phyloP scores from a whole-genome alignment of 1,140 invertebrate species.

The Papilio xuthus region DNA sequence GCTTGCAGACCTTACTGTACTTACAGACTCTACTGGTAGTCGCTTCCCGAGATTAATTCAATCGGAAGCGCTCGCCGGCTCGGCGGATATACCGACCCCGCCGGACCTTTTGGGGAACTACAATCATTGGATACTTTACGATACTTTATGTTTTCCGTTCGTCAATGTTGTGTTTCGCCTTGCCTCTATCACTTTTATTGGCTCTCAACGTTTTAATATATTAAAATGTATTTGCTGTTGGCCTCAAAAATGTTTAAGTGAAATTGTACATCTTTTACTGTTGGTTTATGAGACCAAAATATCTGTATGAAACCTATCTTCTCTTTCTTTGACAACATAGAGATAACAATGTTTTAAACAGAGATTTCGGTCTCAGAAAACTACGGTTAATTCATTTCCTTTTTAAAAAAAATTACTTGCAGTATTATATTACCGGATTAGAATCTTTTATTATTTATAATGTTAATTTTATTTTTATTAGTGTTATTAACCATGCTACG shows the following conservation, averaged over 20 bases:
- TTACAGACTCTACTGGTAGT: constrained; percentile 32
- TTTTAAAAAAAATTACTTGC: too few relatives aligned
- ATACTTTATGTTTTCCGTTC: constrained; percentile 38
- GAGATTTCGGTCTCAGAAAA: too few relatives aligned
- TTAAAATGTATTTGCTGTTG: not conserved
- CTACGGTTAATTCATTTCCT: too few relatives aligned
- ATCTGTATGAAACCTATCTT: too few relatives aligned
- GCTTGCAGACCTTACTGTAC: not conserved
- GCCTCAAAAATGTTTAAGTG: not conserved
- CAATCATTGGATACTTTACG: constrained; percentile 54
- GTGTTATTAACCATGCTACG: too few relatives aligned
- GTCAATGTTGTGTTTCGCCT: constrained; percentile 24
- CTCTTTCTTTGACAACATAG: too few relatives aligned
- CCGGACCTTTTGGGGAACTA: constrained; percentile 70
- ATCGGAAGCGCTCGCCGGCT: constrained; percentile 64
- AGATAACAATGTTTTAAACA: too few relatives aligned
- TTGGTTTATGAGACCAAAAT: too few relatives aligned
- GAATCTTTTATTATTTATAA: too few relatives aligned
- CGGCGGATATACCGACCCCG: constrained; percentile 63
- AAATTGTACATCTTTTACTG: too few relatives aligned
- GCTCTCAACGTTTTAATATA: not conserved
- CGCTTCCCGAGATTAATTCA: constrained; percentile 73
- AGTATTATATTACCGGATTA: too few relatives aligned
- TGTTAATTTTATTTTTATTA: too few relatives aligned
- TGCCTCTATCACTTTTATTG: not conserved